Evolutionary conservation across 2,797 vertebrate genomes (phyloP).

Genomic region (Peromyscus aztecus): DNA sequence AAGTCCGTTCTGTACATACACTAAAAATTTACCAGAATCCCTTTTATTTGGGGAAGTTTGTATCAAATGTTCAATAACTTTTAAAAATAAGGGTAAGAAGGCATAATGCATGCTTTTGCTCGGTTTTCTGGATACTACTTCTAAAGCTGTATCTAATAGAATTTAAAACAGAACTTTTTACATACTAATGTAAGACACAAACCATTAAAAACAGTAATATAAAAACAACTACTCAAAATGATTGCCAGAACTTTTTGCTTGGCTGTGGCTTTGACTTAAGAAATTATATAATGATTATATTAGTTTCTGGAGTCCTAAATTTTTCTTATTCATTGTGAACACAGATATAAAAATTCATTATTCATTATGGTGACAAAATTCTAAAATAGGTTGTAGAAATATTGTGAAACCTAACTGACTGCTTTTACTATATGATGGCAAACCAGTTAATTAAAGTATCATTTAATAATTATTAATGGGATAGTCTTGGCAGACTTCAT

Average conservation of each 20-base stretch:
- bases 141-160: not conserved
- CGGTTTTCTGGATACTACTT: not conserved
- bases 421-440: not conserved
- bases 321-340: not conserved
- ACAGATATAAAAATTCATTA: not conserved
- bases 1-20: not conserved
- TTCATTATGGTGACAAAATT: not conserved
- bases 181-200: not conserved
- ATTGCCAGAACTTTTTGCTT: not conserved
- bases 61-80: not conserved
- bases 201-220: conserved; percentile 8
- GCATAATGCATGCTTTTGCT: not conserved
- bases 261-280: not conserved
- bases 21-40: not conserved
- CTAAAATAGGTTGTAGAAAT: conserved; percentile 43
- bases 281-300: conserved; percentile 14
- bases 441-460: conserved; percentile 31
- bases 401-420: not conserved
- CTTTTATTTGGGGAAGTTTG: not conserved
- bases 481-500: not conserved
- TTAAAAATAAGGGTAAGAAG: not conserved
- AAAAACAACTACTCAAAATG: not conserved
- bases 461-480: not conserved
- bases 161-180: conserved; percentile 2
- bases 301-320: conserved; percentile 22